Evolutionary conservation across 2,797 vertebrate genomes (phyloP).

Genomic region (Liparis tanakae): DNA sequence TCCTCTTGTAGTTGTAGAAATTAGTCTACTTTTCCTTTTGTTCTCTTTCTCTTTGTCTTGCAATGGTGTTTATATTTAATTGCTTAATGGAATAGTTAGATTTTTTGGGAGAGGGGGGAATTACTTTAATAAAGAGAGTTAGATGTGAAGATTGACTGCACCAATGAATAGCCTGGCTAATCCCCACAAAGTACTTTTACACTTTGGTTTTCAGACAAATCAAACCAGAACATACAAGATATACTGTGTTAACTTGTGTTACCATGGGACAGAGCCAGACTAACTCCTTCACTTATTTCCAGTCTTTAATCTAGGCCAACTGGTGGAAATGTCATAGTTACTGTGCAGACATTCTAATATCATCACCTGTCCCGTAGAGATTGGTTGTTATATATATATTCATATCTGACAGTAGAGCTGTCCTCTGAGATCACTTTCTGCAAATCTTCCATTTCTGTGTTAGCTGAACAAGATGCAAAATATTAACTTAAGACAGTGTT

Average conservation of each 20-base stretch:
- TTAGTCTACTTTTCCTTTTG: constrained; percentile 32
- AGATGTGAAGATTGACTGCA: not conserved
- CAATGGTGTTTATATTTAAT: constrained; percentile 8
- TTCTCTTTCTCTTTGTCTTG: constrained; percentile 31
- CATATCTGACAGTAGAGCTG: not conserved
- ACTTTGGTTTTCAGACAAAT: too few relatives aligned
- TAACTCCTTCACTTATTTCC: not conserved
- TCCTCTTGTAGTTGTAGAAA: constrained; percentile 49
- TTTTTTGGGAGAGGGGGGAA: not conserved
- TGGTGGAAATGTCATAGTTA: not conserved
- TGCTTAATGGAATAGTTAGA: not conserved
- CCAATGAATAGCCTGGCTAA: not conserved
- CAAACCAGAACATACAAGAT: not conserved
- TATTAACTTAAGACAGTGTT: constrained; percentile 41
- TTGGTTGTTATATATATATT: not conserved
- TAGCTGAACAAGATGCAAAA: constrained; percentile 40
- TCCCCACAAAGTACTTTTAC: not conserved
- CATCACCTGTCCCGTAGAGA: not conserved
- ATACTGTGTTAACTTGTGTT: not conserved
- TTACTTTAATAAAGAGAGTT: not conserved
- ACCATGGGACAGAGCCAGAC: not conserved
- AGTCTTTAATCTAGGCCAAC: constrained; percentile 5
- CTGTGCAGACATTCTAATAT: not conserved
- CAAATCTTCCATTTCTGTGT: constrained; percentile 44
- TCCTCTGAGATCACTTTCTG: constrained; percentile 49